These are phyloP conservation scores for Pachyramphus minor DNA, from an alignment of 2,113 vertebrate genomes.

Conservation along the genomic window DNA sequence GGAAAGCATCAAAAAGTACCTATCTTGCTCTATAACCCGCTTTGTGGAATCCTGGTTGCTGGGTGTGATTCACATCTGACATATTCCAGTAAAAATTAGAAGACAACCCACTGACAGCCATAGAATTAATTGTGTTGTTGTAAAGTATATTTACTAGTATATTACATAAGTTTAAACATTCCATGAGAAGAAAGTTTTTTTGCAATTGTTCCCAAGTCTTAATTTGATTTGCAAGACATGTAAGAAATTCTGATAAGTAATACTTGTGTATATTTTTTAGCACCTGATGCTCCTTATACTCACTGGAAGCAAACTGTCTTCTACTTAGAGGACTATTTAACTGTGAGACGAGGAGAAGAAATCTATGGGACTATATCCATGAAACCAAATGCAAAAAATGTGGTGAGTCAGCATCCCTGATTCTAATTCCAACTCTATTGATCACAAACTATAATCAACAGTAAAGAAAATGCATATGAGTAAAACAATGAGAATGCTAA, in stretches of 20 bases:
- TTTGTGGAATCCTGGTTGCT: not conserved
- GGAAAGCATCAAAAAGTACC: not conserved
- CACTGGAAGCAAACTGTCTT: slow-evolving; percentile 99
- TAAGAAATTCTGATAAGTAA: not conserved
- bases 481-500: not conserved
- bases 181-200: not conserved
- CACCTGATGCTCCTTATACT: slow-evolving; percentile 91
- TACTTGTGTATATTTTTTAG: slow-evolving; percentile 56
- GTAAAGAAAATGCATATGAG: not conserved
- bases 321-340: slow-evolving; percentile 95
- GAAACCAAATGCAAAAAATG: slow-evolving; percentile 96
- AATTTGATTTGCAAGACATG: not conserved
- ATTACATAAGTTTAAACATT: not conserved
- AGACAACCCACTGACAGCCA: not conserved
- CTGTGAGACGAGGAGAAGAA: slow-evolving; percentile 92
- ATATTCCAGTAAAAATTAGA: not conserved
- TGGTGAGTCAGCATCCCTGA: slow-evolving; percentile 75
- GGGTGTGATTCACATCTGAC: not conserved
- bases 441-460: not conserved
- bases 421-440: not conserved
- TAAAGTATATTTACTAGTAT: not conserved
- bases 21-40: not conserved
- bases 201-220: not conserved
- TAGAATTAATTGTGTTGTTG: not conserved
- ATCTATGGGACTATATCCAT: slow-evolving; percentile 90